Conservation (phyloP, 2,888 invertebrate species). For the Drosophila monieri region DNA sequence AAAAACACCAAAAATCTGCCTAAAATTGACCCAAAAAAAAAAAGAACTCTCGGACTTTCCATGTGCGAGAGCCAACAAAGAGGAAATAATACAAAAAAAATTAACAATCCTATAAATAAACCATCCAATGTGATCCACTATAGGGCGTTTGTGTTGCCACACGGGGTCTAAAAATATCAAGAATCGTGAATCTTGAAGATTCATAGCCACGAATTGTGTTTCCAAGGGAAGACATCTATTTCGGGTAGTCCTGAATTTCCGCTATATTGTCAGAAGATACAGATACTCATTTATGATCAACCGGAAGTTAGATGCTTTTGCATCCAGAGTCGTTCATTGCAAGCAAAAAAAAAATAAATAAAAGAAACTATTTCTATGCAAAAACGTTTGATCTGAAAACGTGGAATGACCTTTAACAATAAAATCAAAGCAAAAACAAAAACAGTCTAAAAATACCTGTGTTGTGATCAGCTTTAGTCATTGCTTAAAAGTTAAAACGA, state of each 20-base stretch:
- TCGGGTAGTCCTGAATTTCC: not conserved
- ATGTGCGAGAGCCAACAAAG: not conserved
- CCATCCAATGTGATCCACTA: constrained; percentile 3
- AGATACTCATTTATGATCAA: not conserved
- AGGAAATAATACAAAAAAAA: not conserved
- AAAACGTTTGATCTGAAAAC: not conserved
- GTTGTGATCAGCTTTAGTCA: too few species aligned
- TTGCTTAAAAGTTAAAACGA: too few species aligned
- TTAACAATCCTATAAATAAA: constrained; percentile 21
- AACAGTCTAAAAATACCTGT: constrained; percentile 3
- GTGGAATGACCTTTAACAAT: constrained; percentile 17
- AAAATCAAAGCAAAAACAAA: not conserved
- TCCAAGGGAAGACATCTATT: not conserved
- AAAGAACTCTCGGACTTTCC: not conserved
- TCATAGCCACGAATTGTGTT: not conserved
- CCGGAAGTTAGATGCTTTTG: not conserved
- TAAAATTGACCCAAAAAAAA: not conserved
- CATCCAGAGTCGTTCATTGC: not conserved
- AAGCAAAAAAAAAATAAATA: too few species aligned
- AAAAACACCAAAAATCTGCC: not conserved
- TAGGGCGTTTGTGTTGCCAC: constrained; percentile 7
- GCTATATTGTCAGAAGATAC: not conserved
- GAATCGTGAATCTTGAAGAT: not conserved
- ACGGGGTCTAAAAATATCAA: not conserved
- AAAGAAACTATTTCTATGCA: not conserved